Conservation (phyloP, 2,888 invertebrate species). For the Andricus quercusramuli region DNA sequence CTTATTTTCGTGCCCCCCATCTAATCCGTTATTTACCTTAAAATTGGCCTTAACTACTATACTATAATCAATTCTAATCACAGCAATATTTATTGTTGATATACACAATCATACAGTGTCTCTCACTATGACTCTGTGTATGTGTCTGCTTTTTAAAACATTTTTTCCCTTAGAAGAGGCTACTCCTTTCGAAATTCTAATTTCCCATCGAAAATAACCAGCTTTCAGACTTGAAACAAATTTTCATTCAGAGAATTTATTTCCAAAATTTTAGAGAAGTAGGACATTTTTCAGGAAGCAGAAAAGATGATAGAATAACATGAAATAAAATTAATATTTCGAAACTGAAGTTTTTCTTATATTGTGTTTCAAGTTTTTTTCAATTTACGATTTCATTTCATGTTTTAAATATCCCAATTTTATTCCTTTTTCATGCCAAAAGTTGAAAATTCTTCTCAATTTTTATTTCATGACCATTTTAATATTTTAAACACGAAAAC, state of each 20-base stretch:
- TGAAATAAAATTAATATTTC: no score
- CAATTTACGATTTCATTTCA: no score
- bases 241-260: background rate
- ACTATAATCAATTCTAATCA: constrained; percentile 78
- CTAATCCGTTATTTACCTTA: constrained; percentile 65
- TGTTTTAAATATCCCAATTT: no score
- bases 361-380: no score
- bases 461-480: no score
- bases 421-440: no score
- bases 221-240: background rate
- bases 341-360: no score
- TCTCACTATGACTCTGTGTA: constrained; percentile 74
- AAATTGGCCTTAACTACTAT: constrained; percentile 76
- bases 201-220: constrained; percentile 22
- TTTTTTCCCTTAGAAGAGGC: constrained; percentile 41
- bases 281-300: no score
- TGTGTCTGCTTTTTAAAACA: constrained; percentile 2
- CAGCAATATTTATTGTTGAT: constrained; percentile 79
- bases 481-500: no score
- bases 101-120: constrained; percentile 78
- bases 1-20: constrained; percentile 42
- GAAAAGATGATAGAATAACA: no score
- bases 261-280: no score
- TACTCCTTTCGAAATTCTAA: constrained; percentile 43
- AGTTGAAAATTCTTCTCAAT: no score